A percentile compares a stretch with the other conserved stretches of the same genome.
Conservation (phyloP, 2,888 invertebrate species). For the Tetrapedia diversipes region DNA sequence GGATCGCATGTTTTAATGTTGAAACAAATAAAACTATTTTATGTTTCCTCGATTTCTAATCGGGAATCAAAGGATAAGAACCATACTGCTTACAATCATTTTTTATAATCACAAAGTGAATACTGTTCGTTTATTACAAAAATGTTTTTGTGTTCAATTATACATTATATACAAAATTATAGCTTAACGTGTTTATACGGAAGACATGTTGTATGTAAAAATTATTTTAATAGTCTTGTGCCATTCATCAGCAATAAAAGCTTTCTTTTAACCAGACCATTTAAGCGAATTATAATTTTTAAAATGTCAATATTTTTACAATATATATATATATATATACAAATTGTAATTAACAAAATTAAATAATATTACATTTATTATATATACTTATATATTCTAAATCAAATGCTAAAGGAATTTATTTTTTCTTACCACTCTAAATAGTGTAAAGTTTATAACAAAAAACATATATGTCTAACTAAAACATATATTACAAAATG, state of each 20-base stretch:
- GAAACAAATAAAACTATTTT: neutral
- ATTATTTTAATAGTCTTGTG: constrained; percentile 43
- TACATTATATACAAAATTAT: constrained; percentile 57
- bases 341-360: constrained; percentile 15
- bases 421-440: constrained; percentile 12
- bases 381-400: neutral
- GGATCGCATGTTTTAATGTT: neutral
- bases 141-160: constrained; percentile 27
- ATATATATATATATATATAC: neutral
- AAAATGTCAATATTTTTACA: neutral
- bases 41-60: neutral
- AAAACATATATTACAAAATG: constrained; percentile 23
- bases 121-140: constrained; percentile 46
- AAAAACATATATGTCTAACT: neutral
- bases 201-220: constrained; percentile 48
- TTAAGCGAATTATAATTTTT: neutral
- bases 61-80: neutral
- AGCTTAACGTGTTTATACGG: constrained; percentile 33
- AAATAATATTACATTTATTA: constrained; percentile 12
- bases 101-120: constrained; percentile 18
- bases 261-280: neutral
- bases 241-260: constrained; percentile 25
- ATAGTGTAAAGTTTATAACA: constrained; percentile 2
- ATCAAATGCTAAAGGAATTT: constrained; percentile 6
- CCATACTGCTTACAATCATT: neutral